A percentile compares a stretch with the other conserved stretches of the same genome.
phyloP scores from a whole-genome alignment of 2,888 invertebrate genomes.

The Heliconius hortense region DNA sequence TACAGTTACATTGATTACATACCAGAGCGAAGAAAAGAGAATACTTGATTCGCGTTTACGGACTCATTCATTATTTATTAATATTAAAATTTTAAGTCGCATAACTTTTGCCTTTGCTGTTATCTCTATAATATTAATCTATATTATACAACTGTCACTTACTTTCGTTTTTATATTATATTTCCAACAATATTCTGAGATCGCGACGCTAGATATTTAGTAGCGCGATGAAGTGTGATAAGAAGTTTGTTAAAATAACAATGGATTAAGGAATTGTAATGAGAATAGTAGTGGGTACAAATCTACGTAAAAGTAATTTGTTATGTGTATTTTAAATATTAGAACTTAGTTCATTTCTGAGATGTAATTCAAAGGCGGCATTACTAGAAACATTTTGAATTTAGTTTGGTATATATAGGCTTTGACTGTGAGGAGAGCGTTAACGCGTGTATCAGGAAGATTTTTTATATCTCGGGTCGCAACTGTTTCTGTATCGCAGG shows the following conservation, averaged over 20 bases:
- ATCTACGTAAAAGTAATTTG: not conserved
- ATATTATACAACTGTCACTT: not conserved
- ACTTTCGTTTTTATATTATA: constrained; percentile 18
- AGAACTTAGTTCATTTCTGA: not conserved
- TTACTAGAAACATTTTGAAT: no score
- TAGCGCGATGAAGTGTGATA: not conserved
- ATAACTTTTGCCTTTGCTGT: not conserved
- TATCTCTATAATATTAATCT: not conserved
- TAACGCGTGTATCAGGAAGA: no score
- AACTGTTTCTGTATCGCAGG: no score
- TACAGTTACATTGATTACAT: not conserved
- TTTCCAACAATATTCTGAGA: constrained; percentile 16
- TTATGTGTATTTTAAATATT: not conserved
- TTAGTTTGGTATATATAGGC: no score
- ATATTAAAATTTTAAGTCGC: not conserved
- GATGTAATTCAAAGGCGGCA: no score
- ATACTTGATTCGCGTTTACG: not conserved
- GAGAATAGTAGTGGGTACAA: not conserved
- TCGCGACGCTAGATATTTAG: not conserved
- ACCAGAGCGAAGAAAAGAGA: not conserved
- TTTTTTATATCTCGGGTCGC: no score
- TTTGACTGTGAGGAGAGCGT: no score
- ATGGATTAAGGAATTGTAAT: constrained; percentile 1
- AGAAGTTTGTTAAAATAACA: not conserved
- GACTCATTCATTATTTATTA: not conserved